A percentile compares a stretch with the other conserved stretches of the same genome.
These are phyloP conservation scores for Pyrrhia umbra DNA, from an alignment of 2,888 invertebrate genomes.

Conservation along the genomic window DNA sequence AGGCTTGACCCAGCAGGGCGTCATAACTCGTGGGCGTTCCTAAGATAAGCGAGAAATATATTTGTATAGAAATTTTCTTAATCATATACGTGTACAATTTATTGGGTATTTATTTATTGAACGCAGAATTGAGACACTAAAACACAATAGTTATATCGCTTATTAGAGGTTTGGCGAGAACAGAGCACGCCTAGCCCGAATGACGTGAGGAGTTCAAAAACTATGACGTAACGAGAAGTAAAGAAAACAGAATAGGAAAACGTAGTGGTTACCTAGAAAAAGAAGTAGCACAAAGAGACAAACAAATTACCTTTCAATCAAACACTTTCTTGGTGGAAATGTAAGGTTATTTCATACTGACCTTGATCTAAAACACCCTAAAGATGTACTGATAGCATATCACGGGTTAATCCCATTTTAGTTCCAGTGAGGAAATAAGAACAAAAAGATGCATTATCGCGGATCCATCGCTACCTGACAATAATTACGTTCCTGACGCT, in stretches of 20 bases:
- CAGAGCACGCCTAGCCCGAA: no score
- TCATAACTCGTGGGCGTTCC: conserved; percentile 62
- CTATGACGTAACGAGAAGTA: not conserved
- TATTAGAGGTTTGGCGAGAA: no score
- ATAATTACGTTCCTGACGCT: conserved; percentile 71
- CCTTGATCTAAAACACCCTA: conserved; percentile 35
- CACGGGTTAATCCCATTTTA: conserved; percentile 61
- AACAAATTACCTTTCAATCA: not conserved
- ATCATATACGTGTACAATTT: conserved; percentile 42
- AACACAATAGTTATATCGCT: no score
- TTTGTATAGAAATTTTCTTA: conserved; percentile 50
- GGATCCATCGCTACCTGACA: conserved; percentile 76
- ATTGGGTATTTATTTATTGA: conserved; percentile 33
- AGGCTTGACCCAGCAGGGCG: conserved; percentile 55
- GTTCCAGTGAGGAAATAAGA: conserved; percentile 79
- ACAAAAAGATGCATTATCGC: conserved; percentile 79
- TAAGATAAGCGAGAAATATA: conserved; percentile 62
- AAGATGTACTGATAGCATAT: conserved; percentile 55
- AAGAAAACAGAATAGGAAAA: no score
- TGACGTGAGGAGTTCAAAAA: no score
- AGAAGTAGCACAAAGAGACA: not conserved
- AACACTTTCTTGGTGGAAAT: not conserved
- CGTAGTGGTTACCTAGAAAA: no score
- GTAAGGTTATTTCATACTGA: not conserved
- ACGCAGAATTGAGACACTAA: no score